A percentile compares a stretch with the other conserved stretches of the same genome.
phyloP scores from a whole-genome alignment of 2,113 vertebrate species.

The Perognathus longimembris region DNA sequence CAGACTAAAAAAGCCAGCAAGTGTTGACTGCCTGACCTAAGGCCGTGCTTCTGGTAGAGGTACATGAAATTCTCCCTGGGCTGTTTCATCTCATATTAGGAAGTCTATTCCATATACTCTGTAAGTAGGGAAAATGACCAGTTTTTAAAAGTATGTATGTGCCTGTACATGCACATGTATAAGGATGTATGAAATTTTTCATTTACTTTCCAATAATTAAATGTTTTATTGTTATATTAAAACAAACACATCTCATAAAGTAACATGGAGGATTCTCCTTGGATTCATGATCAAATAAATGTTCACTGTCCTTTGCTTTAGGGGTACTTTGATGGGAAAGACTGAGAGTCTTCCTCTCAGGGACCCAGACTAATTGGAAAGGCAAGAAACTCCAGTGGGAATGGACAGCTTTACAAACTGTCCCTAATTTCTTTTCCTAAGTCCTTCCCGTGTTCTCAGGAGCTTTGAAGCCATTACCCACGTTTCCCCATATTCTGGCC shows the following conservation, averaged over 20 bases:
- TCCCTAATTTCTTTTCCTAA: constrained; percentile 74
- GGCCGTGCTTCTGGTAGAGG: neutral
- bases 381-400: constrained; percentile 70
- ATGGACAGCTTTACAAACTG: constrained; percentile 69
- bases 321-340: constrained; percentile 77
- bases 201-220: constrained; percentile 79
- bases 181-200: neutral
- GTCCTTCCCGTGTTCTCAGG: constrained; percentile 60
- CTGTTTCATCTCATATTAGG: neutral
- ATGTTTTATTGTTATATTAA: constrained; percentile 75
- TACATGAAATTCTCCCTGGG: neutral
- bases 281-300: constrained; percentile 61
- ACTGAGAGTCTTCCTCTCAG: constrained; percentile 72
- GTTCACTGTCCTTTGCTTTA: constrained; percentile 69
- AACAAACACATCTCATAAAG: constrained; percentile 67
- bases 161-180: neutral
- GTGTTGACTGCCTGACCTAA: neutral
- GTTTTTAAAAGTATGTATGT: neutral
- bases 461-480: constrained; percentile 80
- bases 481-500: constrained; percentile 74
- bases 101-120: neutral
- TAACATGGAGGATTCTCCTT: constrained; percentile 28
- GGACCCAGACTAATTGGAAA: constrained; percentile 77
- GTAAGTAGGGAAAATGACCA: neutral
- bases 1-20: neutral